Conservation (phyloP, 2,113 vertebrate species). For the Saccopteryx leptura region DNA sequence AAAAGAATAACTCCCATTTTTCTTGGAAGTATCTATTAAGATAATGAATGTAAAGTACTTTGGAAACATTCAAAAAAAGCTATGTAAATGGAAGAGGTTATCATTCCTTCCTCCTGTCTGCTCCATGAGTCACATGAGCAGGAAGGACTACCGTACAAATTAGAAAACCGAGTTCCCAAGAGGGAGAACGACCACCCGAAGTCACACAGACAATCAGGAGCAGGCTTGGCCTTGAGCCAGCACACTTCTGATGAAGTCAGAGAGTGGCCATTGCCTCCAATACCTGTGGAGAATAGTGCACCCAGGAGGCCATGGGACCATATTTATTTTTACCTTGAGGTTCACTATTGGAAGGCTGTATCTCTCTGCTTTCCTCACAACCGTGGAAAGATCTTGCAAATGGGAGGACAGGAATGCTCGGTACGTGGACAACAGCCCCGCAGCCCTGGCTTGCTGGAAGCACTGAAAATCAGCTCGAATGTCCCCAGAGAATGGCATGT, state of each 20-base stretch:
- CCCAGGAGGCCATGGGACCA: not conserved
- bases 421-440: constrained; percentile 94
- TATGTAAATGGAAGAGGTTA: not conserved
- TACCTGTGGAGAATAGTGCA: not conserved
- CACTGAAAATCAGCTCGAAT: constrained; percentile 94
- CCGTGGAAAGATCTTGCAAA: constrained; percentile 93
- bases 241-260: not conserved
- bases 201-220: not conserved
- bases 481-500: constrained; percentile 93
- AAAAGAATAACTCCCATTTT: not conserved
- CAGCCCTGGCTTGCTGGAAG: constrained; percentile 94
- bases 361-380: constrained; percentile 93
- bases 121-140: not conserved
- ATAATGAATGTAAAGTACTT: not conserved
- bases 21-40: not conserved
- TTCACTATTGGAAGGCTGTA: constrained; percentile 95
- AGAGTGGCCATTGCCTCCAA: too few relatives aligned
- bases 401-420: constrained; percentile 96
- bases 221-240: not conserved
- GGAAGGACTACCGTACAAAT: not conserved
- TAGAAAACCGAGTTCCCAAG: not conserved
- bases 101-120: not conserved
- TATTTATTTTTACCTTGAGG: constrained; percentile 91
- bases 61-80: not conserved
- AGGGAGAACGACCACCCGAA: not conserved